Evolutionary conservation across 2,797 vertebrate genomes (phyloP).

Genomic region (Bucorvus abyssinicus): DNA sequence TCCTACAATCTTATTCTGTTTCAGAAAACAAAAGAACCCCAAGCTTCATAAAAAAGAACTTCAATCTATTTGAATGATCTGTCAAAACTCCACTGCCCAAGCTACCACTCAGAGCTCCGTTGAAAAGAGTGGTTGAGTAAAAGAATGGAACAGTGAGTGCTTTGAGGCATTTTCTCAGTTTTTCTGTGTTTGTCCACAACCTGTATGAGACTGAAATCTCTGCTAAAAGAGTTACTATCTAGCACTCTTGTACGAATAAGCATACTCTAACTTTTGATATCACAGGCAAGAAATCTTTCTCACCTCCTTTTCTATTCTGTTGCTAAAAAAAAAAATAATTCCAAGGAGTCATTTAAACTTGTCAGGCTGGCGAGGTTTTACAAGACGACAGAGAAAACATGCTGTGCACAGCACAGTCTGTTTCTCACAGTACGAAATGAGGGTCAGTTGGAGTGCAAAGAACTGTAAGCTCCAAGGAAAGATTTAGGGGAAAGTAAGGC

Average conservation of each 20-base stretch:
- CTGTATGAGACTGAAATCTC: neutral
- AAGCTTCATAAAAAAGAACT: neutral
- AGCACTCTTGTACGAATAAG: neutral
- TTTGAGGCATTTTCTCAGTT: neutral
- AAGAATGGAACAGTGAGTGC: neutral
- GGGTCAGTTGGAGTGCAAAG: constrained; percentile 1
- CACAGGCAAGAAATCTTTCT: neutral
- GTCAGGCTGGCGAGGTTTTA: neutral
- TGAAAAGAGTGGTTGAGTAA: neutral
- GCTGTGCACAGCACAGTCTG: neutral
- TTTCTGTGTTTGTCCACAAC: neutral
- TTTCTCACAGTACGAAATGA: neutral
- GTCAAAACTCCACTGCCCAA: neutral
- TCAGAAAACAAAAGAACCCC: neutral
- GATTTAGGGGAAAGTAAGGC: neutral
- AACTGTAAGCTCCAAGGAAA: neutral
- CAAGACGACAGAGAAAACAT: neutral
- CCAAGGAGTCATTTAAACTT: constrained; percentile 10
- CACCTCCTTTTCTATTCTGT: neutral
- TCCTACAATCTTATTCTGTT: neutral
- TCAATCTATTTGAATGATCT: neutral
- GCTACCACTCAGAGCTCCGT: neutral
- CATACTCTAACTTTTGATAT: neutral
- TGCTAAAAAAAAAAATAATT: neutral
- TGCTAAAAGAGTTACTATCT: neutral